Percentiles rank a stretch among this genome's conserved stretches.
phyloP scores from a whole-genome alignment of 2,888 invertebrate genomes.

The Dione juno region DNA sequence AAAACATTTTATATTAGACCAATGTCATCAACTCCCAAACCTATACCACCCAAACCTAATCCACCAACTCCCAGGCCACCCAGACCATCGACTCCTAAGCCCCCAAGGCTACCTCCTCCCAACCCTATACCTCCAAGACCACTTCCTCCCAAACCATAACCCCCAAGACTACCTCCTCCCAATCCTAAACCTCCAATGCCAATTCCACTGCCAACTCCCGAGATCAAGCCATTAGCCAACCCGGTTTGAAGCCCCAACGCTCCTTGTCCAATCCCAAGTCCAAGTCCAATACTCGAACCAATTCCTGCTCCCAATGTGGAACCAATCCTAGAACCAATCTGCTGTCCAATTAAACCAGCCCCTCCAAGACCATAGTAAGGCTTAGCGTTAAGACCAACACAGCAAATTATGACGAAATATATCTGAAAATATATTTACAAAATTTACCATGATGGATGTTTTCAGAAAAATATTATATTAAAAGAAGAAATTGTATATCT shows the following conservation, averaged over 20 bases:
- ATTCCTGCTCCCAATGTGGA: background rate
- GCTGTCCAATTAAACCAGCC: slow-evolving; percentile 5
- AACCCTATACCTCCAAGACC: background rate
- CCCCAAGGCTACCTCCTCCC: background rate
- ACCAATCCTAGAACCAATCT: background rate
- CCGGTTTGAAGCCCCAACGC: background rate
- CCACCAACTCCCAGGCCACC: slow-evolving; percentile 3
- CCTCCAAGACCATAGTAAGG: background rate
- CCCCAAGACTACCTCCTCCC: background rate
- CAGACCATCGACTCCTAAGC: background rate
- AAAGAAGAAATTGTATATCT: background rate
- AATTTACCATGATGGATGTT: background rate
- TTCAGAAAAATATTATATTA: background rate
- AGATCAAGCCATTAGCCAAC: background rate
- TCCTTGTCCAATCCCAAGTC: slow-evolving; percentile 8
- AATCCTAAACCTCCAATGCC: background rate
- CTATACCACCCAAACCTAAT: background rate
- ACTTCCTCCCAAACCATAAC: background rate
- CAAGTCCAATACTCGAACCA: slow-evolving; percentile 1
- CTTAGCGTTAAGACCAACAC: slow-evolving; percentile 4
- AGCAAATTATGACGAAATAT: slow-evolving; percentile 6
- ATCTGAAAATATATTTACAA: slow-evolving; percentile 11
- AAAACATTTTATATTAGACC: background rate
- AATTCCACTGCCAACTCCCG: background rate
- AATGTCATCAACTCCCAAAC: background rate